phyloP scores from a whole-genome alignment of 2,113 vertebrate genomes.

The Austrofundulus limnaeus region DNA sequence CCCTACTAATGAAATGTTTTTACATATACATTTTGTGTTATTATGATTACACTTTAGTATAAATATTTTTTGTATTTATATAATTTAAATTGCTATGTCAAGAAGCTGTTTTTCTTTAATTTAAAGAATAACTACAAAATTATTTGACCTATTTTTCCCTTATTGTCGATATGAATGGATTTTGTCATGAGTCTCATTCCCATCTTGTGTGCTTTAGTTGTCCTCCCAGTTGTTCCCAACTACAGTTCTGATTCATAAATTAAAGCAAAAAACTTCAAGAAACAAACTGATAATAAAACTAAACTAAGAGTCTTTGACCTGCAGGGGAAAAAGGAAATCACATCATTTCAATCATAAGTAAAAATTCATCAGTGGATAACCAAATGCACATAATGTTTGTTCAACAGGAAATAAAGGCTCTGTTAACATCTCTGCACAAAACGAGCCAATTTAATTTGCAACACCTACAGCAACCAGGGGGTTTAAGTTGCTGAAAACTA shows the following conservation, averaged over 20 bases:
- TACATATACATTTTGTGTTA: too few relatives aligned
- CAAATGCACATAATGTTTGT: slow-evolving; percentile 74
- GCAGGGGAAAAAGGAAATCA: slow-evolving; percentile 57
- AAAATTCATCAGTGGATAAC: slow-evolving; percentile 63
- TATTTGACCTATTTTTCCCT: too few relatives aligned
- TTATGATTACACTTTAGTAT: too few relatives aligned
- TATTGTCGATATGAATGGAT: too few relatives aligned
- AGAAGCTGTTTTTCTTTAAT: too few relatives aligned
- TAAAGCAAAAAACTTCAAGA: slow-evolving; percentile 29
- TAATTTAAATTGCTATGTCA: too few relatives aligned
- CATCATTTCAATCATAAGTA: slow-evolving; percentile 66
- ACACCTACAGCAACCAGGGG: slow-evolving; percentile 40
- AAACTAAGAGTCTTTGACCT: slow-evolving; percentile 67
- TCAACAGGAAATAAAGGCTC: not conserved
- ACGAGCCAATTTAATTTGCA: slow-evolving; percentile 15
- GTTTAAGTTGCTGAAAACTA: slow-evolving; percentile 10
- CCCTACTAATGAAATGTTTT: too few relatives aligned
- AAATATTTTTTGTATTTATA: too few relatives aligned
- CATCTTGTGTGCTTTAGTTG: slow-evolving; percentile 42
- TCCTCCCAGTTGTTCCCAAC: slow-evolving; percentile 36
- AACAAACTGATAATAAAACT: slow-evolving; percentile 44
- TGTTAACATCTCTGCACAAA: slow-evolving; percentile 18
- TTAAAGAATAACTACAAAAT: too few relatives aligned
- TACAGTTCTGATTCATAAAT: slow-evolving; percentile 40
- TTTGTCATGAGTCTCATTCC: slow-evolving; percentile 75